A percentile compares a stretch with the other conserved stretches of the same genome.
phyloP scores from a whole-genome alignment of 1,140 invertebrate genomes.

The Chlorops oryzae region DNA sequence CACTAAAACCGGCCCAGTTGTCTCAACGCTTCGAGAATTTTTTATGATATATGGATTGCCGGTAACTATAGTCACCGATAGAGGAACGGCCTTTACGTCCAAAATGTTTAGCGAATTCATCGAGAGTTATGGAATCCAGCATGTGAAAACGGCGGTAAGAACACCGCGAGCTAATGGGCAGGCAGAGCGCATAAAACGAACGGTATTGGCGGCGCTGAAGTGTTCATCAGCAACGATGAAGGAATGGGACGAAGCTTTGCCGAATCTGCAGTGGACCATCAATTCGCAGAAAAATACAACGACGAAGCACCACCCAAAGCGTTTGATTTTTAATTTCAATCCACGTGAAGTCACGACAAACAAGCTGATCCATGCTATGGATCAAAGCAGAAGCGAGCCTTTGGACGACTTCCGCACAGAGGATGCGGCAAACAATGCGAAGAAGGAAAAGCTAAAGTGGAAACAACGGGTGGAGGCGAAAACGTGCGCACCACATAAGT shows the following conservation, averaged over 20 bases:
- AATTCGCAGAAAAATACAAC: conserved; percentile 3
- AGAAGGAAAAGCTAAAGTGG: not conserved
- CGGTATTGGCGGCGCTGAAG: not conserved
- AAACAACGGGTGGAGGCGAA: no score
- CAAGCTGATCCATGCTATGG: not conserved
- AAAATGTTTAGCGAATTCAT: conserved; percentile 26
- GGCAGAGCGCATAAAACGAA: conserved; percentile 21
- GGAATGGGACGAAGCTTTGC: not conserved
- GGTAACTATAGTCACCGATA: no score
- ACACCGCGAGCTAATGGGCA: conserved; percentile 29
- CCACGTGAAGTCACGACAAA: not conserved
- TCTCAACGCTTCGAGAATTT: no score
- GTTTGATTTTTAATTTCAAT: not conserved
- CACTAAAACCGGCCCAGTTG: no score
- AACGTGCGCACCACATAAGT: no score
- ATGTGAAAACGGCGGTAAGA: conserved; percentile 32
- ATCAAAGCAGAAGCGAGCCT: not conserved
- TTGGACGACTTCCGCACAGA: no score
- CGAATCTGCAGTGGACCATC: conserved; percentile 7
- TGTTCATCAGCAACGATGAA: not conserved
- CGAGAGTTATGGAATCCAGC: conserved; percentile 20
- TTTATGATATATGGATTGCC: no score
- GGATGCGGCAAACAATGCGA: not conserved
- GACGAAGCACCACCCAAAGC: not conserved
- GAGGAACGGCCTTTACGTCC: conserved; percentile 32